Evolutionary conservation across 2,113 vertebrate genomes (phyloP), one percentile per base, ranked within the genome.

Genomic region (Myanophis thanlyinensis): DNA sequence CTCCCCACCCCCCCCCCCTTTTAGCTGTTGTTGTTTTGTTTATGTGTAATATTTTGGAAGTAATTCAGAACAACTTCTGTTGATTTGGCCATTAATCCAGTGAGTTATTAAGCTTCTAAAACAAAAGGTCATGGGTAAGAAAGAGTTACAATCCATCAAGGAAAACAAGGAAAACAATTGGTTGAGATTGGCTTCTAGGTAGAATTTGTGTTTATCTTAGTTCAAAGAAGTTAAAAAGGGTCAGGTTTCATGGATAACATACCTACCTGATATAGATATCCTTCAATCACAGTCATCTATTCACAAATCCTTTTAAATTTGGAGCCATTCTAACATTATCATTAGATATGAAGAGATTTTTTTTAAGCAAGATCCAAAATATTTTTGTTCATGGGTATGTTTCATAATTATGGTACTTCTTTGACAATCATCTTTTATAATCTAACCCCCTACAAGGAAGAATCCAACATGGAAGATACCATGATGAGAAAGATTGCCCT

Each of bases 11-110:
- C 25, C 22, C 20, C 27, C 35, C 10, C 25, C 35, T 95, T 93
- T 94, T 15, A 53, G 91, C 95, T 88, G 56, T 18, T 88, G 56
- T 18, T 93, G 92, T 92, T 94, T 95, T 96, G 96, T 94, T 93
- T 92, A 90, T 94, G 94, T 90, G 93, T 94, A 91, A 91, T 95
- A 95, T 97, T 94, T 97, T 94, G 18, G 97, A 97, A 93, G 91
- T 95, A 91, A 96, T 97, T 98, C 86, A 94, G 94, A 95, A 97
- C 96, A 95, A 93, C 96, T 98, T 97, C 94, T 67, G 90, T 94
- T 95, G 97, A 97, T 97, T 80, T 98, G 98, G 98, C 98, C 97
- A 98, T 98, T 98, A 98, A 98, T 97, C 96, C 92, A 93, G 94
- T 98, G 98, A 98, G 97, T 98, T 98, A 98, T 97, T 97, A 95